These are phyloP conservation scores for Montipora efflorescens DNA, from an alignment of 64 coral and sea anemone species.

Conservation along the genomic window DNA sequence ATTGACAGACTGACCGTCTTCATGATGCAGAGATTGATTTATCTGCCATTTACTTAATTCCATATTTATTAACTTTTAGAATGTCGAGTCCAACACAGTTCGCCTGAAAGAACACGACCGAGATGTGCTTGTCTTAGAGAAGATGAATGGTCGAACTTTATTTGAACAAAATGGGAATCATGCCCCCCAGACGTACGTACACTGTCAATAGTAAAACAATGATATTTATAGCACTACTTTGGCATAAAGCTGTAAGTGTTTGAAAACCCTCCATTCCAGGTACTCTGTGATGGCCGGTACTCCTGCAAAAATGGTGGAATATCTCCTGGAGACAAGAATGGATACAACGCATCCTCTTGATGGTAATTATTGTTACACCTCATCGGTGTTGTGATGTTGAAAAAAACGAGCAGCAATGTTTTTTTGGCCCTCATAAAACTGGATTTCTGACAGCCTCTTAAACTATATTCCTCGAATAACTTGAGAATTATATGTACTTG, in stretches of 20 bases:
- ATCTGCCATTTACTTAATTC: background rate
- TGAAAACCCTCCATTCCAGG: conserved; percentile 15
- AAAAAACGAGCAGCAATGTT: too few relatives aligned
- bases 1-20: background rate
- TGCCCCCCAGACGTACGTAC: conserved; percentile 20
- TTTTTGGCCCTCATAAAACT: background rate
- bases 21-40: background rate
- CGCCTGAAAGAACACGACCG: conserved; percentile 72
- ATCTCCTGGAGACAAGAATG: conserved; percentile 75
- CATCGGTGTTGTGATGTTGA: too few relatives aligned
- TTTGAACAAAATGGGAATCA: conserved; percentile 5
- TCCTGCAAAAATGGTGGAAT: conserved; percentile 81
- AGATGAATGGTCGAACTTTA: conserved; percentile 15
- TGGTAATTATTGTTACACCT: conserved; percentile 39
- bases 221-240: too few relatives aligned
- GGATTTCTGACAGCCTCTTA: background rate
- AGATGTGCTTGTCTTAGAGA: conserved; percentile 83
- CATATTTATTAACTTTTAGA: conserved; percentile 22
- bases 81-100: conserved; percentile 84
- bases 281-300: conserved; percentile 89
- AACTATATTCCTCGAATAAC: background rate
- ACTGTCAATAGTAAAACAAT: too few relatives aligned
- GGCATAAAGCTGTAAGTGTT: background rate
- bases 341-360: conserved; percentile 35
- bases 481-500: too few relatives aligned